Evolutionary conservation across 2,888 invertebrate species (phyloP).

Genomic region (Cryptocheilus praepositus): DNA sequence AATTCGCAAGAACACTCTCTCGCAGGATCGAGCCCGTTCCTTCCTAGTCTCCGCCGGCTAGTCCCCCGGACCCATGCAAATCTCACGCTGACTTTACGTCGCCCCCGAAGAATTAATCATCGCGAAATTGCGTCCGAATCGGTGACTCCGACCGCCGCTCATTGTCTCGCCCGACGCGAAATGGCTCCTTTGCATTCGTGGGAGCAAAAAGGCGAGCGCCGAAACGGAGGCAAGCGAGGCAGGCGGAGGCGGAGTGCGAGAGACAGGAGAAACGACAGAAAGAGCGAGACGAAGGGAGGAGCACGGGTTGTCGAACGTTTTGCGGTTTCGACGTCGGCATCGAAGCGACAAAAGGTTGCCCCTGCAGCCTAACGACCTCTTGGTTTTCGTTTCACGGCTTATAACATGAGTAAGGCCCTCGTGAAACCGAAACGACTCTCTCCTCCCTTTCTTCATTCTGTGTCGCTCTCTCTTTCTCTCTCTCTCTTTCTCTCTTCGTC

Average conservation of each 20-base stretch:
- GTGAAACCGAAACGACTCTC: constrained; percentile 62
- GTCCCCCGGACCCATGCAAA: no score
- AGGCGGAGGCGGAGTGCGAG: not conserved
- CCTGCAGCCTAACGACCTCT: constrained; percentile 73
- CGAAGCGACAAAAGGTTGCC: constrained; percentile 71
- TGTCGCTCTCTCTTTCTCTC: constrained; percentile 14
- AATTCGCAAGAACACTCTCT: no score
- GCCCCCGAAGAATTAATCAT: no score
- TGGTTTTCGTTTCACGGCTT: constrained; percentile 71
- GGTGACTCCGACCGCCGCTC: no score
- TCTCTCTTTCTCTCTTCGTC: constrained; percentile 12
- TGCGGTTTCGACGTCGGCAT: constrained; percentile 71
- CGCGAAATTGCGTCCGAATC: no score
- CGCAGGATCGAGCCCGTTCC: no score
- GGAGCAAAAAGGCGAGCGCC: no score
- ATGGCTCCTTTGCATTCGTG: no score
- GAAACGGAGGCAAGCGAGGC: no score
- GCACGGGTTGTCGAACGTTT: constrained; percentile 41
- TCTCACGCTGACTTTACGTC: no score
- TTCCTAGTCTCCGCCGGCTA: no score
- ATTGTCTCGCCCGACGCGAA: no score
- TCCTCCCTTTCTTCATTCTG: constrained; percentile 3
- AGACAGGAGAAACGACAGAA: constrained; percentile 31
- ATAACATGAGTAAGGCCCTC: constrained; percentile 51
- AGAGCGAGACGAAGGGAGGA: constrained; percentile 33